Evolutionary conservation across 2,797 vertebrate species (phyloP).

Genomic region (Tachyglossus aculeatus): DNA sequence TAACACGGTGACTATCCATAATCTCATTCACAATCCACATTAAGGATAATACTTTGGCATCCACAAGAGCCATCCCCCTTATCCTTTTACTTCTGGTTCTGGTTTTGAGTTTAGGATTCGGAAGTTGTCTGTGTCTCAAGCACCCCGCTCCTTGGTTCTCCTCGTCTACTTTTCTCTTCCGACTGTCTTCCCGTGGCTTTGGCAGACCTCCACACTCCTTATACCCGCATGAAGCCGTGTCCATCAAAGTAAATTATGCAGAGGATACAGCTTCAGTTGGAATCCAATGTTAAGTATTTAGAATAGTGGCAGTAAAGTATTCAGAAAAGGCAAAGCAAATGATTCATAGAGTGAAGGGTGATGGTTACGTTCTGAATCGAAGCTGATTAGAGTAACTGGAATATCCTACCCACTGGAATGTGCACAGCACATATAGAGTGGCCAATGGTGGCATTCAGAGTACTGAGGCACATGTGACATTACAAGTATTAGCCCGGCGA

Average conservation of each 20-base stretch:
- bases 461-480: no score
- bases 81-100: not conserved
- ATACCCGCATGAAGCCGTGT: not conserved
- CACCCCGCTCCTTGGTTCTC: accelerated
- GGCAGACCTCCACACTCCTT: not conserved
- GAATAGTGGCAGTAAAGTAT: not conserved
- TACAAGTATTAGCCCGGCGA: no score
- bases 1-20: not conserved
- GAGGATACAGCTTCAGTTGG: not conserved
- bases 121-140: not conserved
- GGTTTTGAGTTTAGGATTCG: not conserved
- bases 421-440: no score
- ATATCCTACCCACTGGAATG: no score
- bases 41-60: accelerated
- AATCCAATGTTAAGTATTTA: not conserved
- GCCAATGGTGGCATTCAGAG: not conserved
- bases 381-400: no score
- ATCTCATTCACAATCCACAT: not conserved
- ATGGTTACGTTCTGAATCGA: not conserved
- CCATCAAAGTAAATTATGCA: not conserved
- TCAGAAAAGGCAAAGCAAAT: not conserved
- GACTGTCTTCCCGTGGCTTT: not conserved
- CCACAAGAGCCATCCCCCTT: not conserved
- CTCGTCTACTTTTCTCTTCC: not conserved
- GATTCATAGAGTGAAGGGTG: not conserved